A percentile compares a stretch with the other conserved stretches of the same genome.
phyloP scores from a whole-genome alignment of 1,140 invertebrate genomes.

The Leptopilina clavipes region DNA sequence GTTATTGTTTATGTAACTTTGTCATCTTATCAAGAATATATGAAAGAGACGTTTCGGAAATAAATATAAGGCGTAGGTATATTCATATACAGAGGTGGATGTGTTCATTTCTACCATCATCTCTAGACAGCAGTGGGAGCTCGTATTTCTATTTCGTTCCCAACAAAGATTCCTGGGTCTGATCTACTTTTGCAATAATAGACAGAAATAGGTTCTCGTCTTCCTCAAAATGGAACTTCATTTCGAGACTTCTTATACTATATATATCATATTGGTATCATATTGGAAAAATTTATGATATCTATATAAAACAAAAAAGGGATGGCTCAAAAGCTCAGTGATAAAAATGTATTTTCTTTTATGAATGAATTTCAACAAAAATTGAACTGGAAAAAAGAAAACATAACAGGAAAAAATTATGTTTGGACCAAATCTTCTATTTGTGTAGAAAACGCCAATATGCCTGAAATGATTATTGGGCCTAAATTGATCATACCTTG shows the following conservation, averaged over 20 bases:
- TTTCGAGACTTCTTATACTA: background rate
- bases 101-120: background rate
- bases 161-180: background rate
- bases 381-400: background rate
- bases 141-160: constrained; percentile 19
- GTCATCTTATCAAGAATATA: too few relatives aligned
- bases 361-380: too few relatives aligned
- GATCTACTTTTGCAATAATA: constrained; percentile 28
- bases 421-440: background rate
- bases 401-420: background rate
- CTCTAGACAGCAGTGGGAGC: background rate
- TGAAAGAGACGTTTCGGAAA: background rate
- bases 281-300: constrained; percentile 26
- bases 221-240: constrained; percentile 15
- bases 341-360: too few relatives aligned
- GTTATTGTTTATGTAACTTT: too few relatives aligned
- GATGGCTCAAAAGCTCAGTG: background rate
- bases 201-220: constrained; percentile 4
- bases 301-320: background rate
- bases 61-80: background rate
- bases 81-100: too few relatives aligned
- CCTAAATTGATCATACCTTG: too few relatives aligned
- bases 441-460: too few relatives aligned
- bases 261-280: background rate
- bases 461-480: too few relatives aligned